phyloP scores from a whole-genome alignment of 2,888 invertebrate species.

The Calliphora vomitoria region DNA sequence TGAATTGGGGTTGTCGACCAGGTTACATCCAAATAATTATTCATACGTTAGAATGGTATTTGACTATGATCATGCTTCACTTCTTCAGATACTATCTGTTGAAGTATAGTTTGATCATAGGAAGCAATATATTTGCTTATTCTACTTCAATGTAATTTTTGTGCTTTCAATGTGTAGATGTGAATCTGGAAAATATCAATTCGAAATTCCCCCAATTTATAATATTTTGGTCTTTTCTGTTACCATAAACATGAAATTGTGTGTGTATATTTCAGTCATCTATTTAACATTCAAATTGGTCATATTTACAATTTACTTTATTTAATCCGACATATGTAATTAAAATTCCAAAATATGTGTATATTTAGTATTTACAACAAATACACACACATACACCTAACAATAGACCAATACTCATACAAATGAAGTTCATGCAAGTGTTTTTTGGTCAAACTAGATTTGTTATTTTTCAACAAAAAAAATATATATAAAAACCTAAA shows the following conservation, averaged over 20 bases:
- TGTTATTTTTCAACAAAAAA: conserved; percentile 39
- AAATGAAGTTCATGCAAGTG: conserved; percentile 32
- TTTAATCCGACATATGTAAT: conserved; percentile 72
- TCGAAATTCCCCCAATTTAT: no score
- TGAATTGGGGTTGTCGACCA: no score
- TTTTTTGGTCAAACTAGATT: conserved; percentile 26
- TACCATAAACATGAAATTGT: conserved; percentile 47
- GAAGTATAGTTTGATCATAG: no score
- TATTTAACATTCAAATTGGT: conserved; percentile 69
- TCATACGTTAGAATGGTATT: no score
- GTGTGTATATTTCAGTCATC: conserved; percentile 32
- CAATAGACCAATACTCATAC: background rate
- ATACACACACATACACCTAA: background rate
- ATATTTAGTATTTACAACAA: background rate
- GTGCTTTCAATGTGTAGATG: no score
- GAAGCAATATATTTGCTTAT: no score
- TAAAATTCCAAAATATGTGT: conserved; percentile 62
- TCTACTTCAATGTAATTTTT: no score
- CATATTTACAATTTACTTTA: conserved; percentile 72
- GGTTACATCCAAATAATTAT: no score
- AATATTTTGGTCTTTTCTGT: background rate
- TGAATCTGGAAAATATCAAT: no score
- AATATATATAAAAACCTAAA: conserved; percentile 30
- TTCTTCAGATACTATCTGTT: no score
- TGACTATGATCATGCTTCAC: no score